Evolutionary conservation across 2,888 invertebrate genomes (phyloP), one percentile per base, ranked within the genome.

Genomic region (Volucella inanis): DNA sequence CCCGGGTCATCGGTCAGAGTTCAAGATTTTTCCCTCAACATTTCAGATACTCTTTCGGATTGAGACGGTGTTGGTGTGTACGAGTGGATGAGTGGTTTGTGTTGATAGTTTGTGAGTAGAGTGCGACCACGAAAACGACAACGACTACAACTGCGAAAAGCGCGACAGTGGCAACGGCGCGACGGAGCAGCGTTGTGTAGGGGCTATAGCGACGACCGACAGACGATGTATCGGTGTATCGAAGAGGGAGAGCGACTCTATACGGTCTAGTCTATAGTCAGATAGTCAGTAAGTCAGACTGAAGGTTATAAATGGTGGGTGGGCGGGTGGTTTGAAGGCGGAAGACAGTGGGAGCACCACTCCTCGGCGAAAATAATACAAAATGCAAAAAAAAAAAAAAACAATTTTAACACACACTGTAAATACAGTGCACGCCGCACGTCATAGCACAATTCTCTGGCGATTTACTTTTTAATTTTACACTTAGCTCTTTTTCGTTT

Each of bases 1-100:
- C 79, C 43, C 80, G 79, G 91, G 91, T 92, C 91, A 90, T 89
- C 88, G 91, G 91, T 91, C 91, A 92, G 89, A 92, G 92, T 92
- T 92, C 91, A 92, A 90, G 89, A 90, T 88, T 87, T 85, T 84
- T 84, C 75, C 70, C 79, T 67, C 76, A 31, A 70, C 71, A 70
- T 57, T 67, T 57, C 59, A 72, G 59, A 77, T 64, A 72, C 67
- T 71, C 75, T 55, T 57, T 67, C 50, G 47, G 43, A 38, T 52
- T 64, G 62, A 43, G 11, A 50, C 31, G 75, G 67, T 74, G 54
- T 65, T 39, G 14, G 22, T 50, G 39, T 54, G 50, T 64, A 55
- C 41, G n/a, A 38, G 18, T 52, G 43, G 31, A 57, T 45, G 45
- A 9, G 70, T 11, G 2, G 10, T 10, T 14, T 54, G 6, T 54